Percentiles rank a stretch among this genome's conserved stretches.
phyloP scores from a whole-genome alignment of 64 coral and sea anemone species.

The Montipora sp. region DNA sequence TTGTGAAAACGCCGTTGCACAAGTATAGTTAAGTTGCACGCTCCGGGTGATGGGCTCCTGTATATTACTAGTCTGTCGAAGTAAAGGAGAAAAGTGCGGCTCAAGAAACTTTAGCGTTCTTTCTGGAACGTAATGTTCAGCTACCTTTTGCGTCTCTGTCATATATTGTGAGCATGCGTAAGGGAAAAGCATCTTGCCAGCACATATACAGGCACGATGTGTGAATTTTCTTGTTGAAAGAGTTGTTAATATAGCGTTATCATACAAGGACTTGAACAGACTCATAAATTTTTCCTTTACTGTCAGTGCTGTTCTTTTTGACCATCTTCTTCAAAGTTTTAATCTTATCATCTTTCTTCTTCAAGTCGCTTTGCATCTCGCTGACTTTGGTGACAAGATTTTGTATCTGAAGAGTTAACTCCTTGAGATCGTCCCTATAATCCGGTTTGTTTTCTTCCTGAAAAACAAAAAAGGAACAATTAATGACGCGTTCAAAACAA shows the following conservation, averaged over 20 bases:
- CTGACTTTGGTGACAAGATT: conserved; percentile 71
- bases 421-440: conserved; percentile 61
- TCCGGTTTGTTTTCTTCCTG: conserved; percentile 32
- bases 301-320: conserved; percentile 68
- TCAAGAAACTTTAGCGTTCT: too few relatives aligned
- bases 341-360: conserved; percentile 87
- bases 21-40: too few relatives aligned
- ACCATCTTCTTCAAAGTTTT: conserved; percentile 73
- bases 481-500: not conserved
- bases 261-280: conserved; percentile 88
- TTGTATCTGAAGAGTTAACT: conserved; percentile 66
- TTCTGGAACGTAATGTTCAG: too few relatives aligned
- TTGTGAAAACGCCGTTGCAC: too few relatives aligned
- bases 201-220: too few relatives aligned
- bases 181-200: too few relatives aligned
- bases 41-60: too few relatives aligned
- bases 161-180: too few relatives aligned
- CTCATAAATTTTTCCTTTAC: conserved; percentile 77
- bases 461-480: not conserved
- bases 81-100: too few relatives aligned
- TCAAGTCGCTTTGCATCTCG: conserved; percentile 73
- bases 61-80: too few relatives aligned
- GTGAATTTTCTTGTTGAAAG: too few relatives aligned
- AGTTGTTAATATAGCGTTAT: not conserved
- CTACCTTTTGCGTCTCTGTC: too few relatives aligned